Base-by-base conservation (phyloP, 30 jellyfish, hydroid and myxozoan species). In the Hydra vulgaris region DNA sequence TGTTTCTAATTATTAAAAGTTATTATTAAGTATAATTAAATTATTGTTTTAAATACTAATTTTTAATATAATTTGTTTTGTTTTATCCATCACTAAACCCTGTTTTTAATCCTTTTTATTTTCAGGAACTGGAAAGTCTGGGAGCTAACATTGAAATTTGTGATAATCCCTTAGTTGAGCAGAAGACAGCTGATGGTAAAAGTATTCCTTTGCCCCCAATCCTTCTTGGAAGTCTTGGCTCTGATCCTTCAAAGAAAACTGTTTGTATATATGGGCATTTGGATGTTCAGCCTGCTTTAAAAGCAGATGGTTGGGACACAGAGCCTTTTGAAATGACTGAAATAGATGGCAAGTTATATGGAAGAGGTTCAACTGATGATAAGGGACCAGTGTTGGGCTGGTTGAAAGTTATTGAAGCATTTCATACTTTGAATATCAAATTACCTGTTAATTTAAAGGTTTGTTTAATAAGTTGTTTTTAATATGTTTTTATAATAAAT, bases 381-480 rank as follows among this genome's bases (percentile, higher is more conserved):
- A 91, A 91, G 91, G 98, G 96, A 16, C 98, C 98, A 18, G 98
- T 91, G 17, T 66, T 91, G 72, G 91, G 95, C n/a, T 91, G 98
- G 96, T 23, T 91, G 7, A 86, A 83, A 56, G 96, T 86, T 7
- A 67, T 91, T 20, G 88, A 82, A 67, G 96, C 96, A 16, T 86
- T 76, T 81, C 85, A 91, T 25, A 83, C 94, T 53, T 84, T 86
- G 15, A 84, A 87, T 56, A 82, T 71, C 19, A 94, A 86, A 26
- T 70, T 87, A 4, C 96, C 96, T 26, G 95, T 91, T 25, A 91
- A 91, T 52, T 52, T 91, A 19, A 91, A 87, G 94, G 98, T 91
- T 40, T 40, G 61, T 40, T 40, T 40, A 12, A 40, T 40, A 5
- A 5, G 8, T 40, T 40, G 8, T 69, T 40, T 40, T 40, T 40